These are phyloP conservation scores for Psylliodes chrysocephalus DNA, from an alignment of 2,888 invertebrate species.

Conservation along the genomic window DNA sequence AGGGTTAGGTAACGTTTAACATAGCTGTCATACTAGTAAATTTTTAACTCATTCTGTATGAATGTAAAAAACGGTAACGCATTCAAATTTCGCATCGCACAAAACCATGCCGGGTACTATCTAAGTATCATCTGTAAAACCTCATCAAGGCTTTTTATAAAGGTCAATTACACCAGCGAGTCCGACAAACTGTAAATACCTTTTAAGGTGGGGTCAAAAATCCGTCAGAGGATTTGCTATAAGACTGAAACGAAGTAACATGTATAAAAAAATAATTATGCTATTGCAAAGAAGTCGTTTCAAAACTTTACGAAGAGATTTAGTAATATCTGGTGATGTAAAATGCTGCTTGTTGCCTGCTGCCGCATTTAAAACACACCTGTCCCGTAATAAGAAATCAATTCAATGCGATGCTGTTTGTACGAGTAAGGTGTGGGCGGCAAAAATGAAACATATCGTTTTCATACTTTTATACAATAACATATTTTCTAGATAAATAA, in stretches of 20 bases:
- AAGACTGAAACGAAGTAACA: neutral
- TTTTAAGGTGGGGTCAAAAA: neutral
- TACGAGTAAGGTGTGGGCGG: constrained; percentile 5
- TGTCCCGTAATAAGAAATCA: constrained; percentile 28
- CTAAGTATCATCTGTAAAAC: neutral
- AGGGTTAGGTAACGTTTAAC: too few species aligned
- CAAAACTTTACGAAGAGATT: constrained; percentile 33
- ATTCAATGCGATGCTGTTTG: constrained; percentile 13
- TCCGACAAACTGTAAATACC: neutral
- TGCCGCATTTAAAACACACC: constrained; percentile 27
- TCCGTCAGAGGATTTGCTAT: neutral
- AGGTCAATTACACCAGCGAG: neutral
- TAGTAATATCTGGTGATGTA: constrained; percentile 31
- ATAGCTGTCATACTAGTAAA: too few species aligned
- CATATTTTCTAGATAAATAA: neutral
- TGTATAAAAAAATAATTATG: constrained; percentile 17
- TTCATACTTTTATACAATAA: neutral
- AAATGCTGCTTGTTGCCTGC: constrained; percentile 3
- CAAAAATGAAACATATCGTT: neutral
- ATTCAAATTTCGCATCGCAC: too few species aligned
- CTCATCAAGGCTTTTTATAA: too few species aligned
- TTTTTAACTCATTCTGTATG: too few species aligned
- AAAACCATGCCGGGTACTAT: neutral
- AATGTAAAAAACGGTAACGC: too few species aligned
- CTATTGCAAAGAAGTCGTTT: constrained; percentile 36